Evolutionary conservation across 1,140 invertebrate genomes (phyloP), one percentile per base, ranked within the genome.

Genomic region (Cardiocondyla obscurior): DNA sequence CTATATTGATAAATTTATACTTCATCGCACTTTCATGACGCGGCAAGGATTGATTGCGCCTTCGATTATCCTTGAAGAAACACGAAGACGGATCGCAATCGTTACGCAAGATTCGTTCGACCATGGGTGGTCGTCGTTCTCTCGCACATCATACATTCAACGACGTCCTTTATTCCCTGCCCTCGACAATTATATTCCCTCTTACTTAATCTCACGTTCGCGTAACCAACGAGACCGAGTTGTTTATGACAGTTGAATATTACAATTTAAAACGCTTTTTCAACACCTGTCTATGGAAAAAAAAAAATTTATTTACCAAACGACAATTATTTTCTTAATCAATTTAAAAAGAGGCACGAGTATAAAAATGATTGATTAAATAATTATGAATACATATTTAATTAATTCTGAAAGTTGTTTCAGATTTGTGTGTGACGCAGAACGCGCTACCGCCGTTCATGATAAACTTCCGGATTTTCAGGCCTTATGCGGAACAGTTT

Each of bases 31-130:
- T 53, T 69, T 51, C 46, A 51, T 25, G 46, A 14, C 28, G 28
- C 65, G 28, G 44, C 28, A 69, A 69, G 25, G 46, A 69, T 49
- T 33, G 46, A 69, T 69, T 69, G 49, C 53, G 53, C 70, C 60
- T 73, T 73, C 19, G 70, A 58, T 73, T 73, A 73, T 73, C 51
- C 70, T 73, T 73, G 22, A 58, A 73, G 36, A 73, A 69, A 70
- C 28, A 53, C 30, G 44, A 70, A 73, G 70, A 73, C 36, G 36
- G 70, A 73, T 73, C 22, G 36, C 2, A 73, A 58, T 73, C 53
- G 70, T 73, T 73, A 58, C 70, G 70, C 70, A 73, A 73, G 70
- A 73, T 42, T 72, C 36, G 19, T 10, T 57, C 70, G 49, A 73
- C 22, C 70, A 58, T 58, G 53, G 70, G 70, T 73, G 70, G 70